Percentiles rank a stretch among this genome's conserved stretches.
phyloP scores from a whole-genome alignment of 2,113 vertebrate genomes.

The Marmota monax region DNA sequence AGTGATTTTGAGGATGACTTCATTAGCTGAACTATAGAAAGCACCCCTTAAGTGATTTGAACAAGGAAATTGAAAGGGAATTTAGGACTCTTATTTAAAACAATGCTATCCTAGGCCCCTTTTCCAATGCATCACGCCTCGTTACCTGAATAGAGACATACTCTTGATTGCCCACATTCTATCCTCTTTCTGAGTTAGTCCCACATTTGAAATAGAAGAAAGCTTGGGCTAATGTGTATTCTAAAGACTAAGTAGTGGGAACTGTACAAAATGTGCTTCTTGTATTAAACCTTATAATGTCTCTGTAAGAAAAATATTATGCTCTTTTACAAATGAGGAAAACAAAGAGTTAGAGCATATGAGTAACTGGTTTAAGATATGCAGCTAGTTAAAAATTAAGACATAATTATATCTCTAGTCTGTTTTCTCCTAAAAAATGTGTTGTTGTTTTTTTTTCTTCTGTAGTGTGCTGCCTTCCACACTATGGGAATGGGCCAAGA shows the following conservation, averaged over 20 bases:
- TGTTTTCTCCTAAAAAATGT: not conserved
- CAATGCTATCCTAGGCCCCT: slow-evolving; percentile 46
- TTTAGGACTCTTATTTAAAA: slow-evolving; percentile 72
- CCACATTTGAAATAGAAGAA: slow-evolving; percentile 37
- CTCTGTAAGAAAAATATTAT: slow-evolving; percentile 53
- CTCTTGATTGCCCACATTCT: slow-evolving; percentile 17
- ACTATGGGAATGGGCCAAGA: not conserved
- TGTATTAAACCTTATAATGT: not conserved
- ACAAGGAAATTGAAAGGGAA: slow-evolving; percentile 45
- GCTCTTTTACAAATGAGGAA: slow-evolving; percentile 24
- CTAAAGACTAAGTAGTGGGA: slow-evolving; percentile 13
- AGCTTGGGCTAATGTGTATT: not conserved
- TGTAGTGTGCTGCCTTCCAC: not conserved
- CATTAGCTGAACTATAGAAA: slow-evolving; percentile 74
- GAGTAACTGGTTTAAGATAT: slow-evolving; percentile 21
- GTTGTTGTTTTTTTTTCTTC: not conserved
- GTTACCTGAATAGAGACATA: slow-evolving; percentile 62
- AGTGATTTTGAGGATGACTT: slow-evolving; percentile 79
- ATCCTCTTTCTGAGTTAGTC: slow-evolving; percentile 37
- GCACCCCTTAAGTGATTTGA: slow-evolving; percentile 58
- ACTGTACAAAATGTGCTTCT: not conserved
- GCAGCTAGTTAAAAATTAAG: slow-evolving; percentile 41
- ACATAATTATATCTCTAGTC: not conserved
- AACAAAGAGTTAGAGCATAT: not conserved
- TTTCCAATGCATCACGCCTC: slow-evolving; percentile 56